A percentile compares a stretch with the other conserved stretches of the same genome.
phyloP scores from a whole-genome alignment of 2,113 vertebrate species.

The Urocolius indicus region DNA sequence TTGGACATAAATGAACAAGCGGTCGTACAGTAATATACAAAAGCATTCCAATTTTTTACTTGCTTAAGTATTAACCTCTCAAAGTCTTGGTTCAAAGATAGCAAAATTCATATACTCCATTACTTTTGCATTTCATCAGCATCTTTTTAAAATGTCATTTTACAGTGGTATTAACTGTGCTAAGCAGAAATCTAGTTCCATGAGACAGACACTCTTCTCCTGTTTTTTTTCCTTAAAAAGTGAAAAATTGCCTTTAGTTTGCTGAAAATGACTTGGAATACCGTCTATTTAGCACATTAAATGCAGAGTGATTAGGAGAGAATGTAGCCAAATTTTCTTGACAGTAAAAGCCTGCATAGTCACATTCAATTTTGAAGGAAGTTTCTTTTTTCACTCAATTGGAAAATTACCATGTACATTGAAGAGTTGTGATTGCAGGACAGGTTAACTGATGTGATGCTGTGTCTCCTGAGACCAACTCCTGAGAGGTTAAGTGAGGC shows the following conservation, averaged over 20 bases:
- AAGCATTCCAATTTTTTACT: neutral
- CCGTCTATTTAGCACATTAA: neutral
- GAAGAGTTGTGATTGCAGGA: neutral
- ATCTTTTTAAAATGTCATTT: neutral
- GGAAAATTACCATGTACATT: neutral
- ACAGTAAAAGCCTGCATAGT: neutral
- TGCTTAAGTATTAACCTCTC: neutral
- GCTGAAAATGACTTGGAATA: neutral
- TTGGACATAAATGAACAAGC: neutral
- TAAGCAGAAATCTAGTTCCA: neutral
- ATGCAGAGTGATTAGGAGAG: neutral
- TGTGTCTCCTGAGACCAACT: neutral
- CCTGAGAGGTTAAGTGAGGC: neutral
- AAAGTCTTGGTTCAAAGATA: neutral
- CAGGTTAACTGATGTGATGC: neutral
- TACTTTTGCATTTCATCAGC: neutral
- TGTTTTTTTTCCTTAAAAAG: neutral
- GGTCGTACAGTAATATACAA: neutral
- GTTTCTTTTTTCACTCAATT: neutral
- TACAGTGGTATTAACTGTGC: neutral
- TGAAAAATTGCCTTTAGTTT: neutral
- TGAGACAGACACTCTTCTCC: neutral
- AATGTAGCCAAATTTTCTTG: neutral
- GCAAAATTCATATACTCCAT: rapidly evolving
- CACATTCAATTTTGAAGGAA: neutral